Percentiles rank a stretch among this genome's conserved stretches.
Evolutionary conservation across 2,888 invertebrate genomes (phyloP).

Genomic region (Diarsia dahlii): DNA sequence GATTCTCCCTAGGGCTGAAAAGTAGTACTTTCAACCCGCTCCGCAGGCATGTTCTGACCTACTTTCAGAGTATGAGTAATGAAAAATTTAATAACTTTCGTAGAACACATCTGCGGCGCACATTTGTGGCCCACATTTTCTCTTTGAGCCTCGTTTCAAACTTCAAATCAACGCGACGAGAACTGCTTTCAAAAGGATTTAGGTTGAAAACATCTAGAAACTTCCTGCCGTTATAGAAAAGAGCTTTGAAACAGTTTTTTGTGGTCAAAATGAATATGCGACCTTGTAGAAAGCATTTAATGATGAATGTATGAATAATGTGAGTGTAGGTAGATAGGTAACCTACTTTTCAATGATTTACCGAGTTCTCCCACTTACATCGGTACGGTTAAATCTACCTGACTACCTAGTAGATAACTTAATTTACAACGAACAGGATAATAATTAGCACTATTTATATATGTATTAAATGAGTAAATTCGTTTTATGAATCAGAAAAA

Average conservation of each 20-base stretch:
- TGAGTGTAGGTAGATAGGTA: neutral
- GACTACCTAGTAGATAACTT: neutral
- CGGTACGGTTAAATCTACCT: neutral
- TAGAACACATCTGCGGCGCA: slow-evolving; percentile 16
- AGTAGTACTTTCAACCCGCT: no score
- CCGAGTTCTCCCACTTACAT: neutral
- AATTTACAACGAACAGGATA: neutral
- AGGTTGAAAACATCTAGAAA: slow-evolving; percentile 40
- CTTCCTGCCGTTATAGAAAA: slow-evolving; percentile 2
- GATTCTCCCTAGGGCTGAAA: no score
- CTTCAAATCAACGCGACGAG: slow-evolving; percentile 36
- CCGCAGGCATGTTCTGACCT: no score
- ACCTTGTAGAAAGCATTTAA: neutral
- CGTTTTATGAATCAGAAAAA: neutral
- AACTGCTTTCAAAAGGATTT: slow-evolving; percentile 51
- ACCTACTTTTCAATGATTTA: neutral
- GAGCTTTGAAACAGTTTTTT: neutral
- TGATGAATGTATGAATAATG: no score
- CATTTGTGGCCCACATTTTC: slow-evolving; percentile 45
- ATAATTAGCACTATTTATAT: neutral
- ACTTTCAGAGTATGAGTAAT: no score
- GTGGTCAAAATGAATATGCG: slow-evolving; percentile 4
- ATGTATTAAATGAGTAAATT: no score
- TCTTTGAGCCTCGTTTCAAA: slow-evolving; percentile 38
- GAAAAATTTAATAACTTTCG: slow-evolving; percentile 27